These are phyloP conservation scores for Varecia variegata DNA, from an alignment of 2,797 vertebrate genomes.

Conservation along the genomic window DNA sequence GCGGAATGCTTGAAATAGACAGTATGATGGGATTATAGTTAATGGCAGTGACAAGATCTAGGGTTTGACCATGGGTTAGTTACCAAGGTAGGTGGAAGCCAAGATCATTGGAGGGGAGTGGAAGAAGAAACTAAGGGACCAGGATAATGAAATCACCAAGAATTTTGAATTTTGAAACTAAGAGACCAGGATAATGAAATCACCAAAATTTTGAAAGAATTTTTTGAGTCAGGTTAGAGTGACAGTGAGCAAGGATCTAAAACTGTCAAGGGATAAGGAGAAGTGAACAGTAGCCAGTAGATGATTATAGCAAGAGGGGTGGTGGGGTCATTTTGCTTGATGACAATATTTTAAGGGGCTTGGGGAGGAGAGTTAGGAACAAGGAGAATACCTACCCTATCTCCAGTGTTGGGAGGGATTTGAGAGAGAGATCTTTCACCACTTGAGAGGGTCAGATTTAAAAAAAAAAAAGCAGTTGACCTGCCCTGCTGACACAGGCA, in stretches of 20 bases:
- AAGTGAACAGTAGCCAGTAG: neutral
- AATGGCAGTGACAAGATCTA: neutral
- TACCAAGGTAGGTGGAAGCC: neutral
- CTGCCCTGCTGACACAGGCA: neutral
- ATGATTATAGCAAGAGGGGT: neutral
- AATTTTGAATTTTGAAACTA: too few relatives aligned
- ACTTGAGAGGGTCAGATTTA: neutral
- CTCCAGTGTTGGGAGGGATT: neutral
- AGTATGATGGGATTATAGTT: neutral
- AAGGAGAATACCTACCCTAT: neutral
- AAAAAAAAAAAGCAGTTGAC: neutral
- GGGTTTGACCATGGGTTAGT: neutral
- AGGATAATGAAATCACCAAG: neutral
- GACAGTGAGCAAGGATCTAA: neutral
- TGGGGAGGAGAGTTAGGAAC: neutral
- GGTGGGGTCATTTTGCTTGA: neutral
- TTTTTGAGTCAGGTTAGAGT: neutral
- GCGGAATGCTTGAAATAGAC: neutral
- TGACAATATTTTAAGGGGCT: neutral
- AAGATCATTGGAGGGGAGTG: neutral
- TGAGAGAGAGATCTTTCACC: neutral
- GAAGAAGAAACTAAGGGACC: neutral
- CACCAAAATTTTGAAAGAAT: too few relatives aligned
- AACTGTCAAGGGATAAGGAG: neutral
- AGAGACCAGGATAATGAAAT: too few relatives aligned